These are phyloP conservation scores for Dasypus novemcinctus DNA, from an alignment of 2,113 vertebrate species.

Conservation along the genomic window DNA sequence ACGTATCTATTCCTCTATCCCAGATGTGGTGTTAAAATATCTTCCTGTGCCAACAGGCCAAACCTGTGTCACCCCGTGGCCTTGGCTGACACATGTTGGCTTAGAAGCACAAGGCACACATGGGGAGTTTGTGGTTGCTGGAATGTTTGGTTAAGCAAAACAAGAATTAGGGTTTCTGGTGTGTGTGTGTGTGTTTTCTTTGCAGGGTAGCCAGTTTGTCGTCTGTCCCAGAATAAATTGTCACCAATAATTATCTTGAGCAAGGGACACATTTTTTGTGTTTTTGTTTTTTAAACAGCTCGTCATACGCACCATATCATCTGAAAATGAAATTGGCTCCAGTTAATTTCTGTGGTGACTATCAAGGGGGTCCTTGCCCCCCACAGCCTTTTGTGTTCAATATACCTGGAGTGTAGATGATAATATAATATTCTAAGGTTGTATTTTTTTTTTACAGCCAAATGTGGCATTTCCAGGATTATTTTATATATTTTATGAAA, in stretches of 20 bases:
- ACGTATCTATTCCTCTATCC: neutral
- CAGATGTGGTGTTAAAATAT: neutral
- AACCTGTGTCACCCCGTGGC: rapidly evolving
- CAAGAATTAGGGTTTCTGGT: neutral
- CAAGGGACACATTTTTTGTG: neutral
- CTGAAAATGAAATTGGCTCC: neutral
- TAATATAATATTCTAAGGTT: neutral
- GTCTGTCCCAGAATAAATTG: neutral
- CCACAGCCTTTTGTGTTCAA: neutral
- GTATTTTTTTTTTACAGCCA: neutral
- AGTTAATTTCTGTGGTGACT: neutral
- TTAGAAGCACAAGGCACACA: neutral
- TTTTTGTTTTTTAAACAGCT: neutral
- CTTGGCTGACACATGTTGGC: neutral
- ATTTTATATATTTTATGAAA: neutral
- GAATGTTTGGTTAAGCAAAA: neutral
- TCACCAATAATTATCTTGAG: neutral
- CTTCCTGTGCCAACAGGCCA: neutral
- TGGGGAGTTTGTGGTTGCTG: neutral
- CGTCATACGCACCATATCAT: neutral
- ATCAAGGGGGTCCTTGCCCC: neutral
- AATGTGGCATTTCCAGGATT: neutral
- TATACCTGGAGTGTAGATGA: neutral
- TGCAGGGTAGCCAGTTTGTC: neutral
- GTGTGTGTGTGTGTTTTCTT: neutral